Evolutionary conservation across 2,797 vertebrate species (phyloP).

Genomic region (Myripristis murdjan): DNA sequence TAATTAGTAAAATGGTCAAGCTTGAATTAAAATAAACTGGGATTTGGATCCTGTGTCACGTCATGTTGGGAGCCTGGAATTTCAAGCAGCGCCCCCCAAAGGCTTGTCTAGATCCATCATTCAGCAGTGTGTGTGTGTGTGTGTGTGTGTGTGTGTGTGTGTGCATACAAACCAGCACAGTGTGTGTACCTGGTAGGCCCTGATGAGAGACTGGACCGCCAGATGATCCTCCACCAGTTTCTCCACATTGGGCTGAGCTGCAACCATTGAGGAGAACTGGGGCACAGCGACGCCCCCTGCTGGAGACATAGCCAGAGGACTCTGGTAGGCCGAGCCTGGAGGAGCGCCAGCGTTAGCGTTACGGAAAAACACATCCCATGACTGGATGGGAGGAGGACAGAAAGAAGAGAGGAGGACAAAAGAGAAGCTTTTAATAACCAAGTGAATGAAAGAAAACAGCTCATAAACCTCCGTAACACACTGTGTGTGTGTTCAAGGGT

Average conservation of each 20-base stretch:
- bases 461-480: too few species aligned
- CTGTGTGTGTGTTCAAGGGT: too few species aligned
- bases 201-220: conserved; percentile 98
- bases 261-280: conserved; percentile 89
- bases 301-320: conserved; percentile 90
- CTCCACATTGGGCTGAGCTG: conserved; percentile 93
- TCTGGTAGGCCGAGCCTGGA: conserved; percentile 96
- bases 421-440: too few species aligned
- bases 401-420: neutral
- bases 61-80: too few species aligned
- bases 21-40: too few species aligned
- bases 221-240: conserved; percentile 98
- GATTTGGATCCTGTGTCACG: too few species aligned
- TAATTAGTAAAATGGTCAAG: too few species aligned
- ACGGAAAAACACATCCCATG: conserved; percentile 98
- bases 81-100: too few species aligned
- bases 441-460: too few species aligned
- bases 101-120: too few species aligned
- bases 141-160: neutral
- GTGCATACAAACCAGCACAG: too few species aligned
- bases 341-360: conserved; percentile 96
- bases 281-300: conserved; percentile 72
- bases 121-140: neutral
- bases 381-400: conserved; percentile 75
- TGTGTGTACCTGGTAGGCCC: conserved; percentile 93